These are phyloP conservation scores for Calycopis cecrops DNA, from an alignment of 1,140 invertebrate species.

Conservation along the genomic window DNA sequence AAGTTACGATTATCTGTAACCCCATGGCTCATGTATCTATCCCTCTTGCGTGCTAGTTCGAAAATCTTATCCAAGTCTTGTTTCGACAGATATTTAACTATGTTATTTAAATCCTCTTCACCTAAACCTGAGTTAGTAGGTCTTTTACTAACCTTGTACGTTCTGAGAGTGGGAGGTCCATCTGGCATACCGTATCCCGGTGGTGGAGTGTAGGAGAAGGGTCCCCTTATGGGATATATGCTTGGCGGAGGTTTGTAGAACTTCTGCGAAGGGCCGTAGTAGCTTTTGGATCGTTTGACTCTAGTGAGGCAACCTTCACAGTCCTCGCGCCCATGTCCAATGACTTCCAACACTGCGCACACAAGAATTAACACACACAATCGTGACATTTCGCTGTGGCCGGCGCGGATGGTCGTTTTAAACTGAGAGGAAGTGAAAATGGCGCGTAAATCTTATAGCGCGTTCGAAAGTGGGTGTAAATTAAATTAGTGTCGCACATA, in stretches of 20 bases:
- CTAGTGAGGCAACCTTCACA: constrained; percentile 32
- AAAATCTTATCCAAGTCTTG: constrained; percentile 59
- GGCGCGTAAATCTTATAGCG: constrained; percentile 49
- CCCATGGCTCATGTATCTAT: constrained; percentile 29
- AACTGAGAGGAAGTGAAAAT: constrained; percentile 56
- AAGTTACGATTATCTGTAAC: background rate
- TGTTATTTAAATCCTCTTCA: constrained; percentile 53
- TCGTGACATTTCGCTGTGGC: constrained; percentile 17
- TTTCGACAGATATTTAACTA: constrained; percentile 55
- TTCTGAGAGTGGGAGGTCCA: constrained; percentile 31
- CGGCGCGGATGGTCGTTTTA: constrained; percentile 23
- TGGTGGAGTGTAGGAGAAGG: constrained; percentile 50
- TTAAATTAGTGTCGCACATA: constrained; percentile 46
- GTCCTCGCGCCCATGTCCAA: constrained; percentile 27
- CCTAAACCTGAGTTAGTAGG: constrained; percentile 44
- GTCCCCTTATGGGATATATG: constrained; percentile 32
- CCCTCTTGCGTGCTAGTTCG: constrained; percentile 40
- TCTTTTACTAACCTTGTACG: constrained; percentile 55
- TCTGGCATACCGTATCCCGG: constrained; percentile 41
- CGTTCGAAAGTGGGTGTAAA: constrained; percentile 54
- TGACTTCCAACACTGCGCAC: constrained; percentile 30
- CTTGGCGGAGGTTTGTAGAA: constrained; percentile 46
- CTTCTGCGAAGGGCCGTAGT: constrained; percentile 38
- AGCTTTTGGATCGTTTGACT: constrained; percentile 55
- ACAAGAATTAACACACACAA: constrained; percentile 25